Conservation (phyloP, 2,888 invertebrate genomes). For the Calameuta idolon region DNA sequence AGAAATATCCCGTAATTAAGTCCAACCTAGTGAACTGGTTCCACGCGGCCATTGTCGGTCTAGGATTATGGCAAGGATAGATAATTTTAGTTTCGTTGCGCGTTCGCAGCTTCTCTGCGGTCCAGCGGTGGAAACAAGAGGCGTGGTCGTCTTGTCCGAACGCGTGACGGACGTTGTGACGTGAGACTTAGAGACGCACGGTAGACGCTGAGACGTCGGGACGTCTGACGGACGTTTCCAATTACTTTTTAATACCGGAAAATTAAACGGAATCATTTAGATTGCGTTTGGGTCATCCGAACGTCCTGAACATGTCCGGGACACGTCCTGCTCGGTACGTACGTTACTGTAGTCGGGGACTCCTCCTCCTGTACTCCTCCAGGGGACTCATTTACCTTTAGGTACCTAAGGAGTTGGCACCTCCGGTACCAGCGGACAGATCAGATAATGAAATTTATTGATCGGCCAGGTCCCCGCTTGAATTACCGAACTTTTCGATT, state of each 20-base stretch:
- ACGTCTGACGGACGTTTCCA: slow-evolving; percentile 56
- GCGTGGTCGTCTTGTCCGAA: slow-evolving; percentile 24
- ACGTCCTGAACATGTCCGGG: background rate
- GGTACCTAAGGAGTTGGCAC: too few species aligned
- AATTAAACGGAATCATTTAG: slow-evolving; percentile 24
- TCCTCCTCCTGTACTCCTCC: too few species aligned
- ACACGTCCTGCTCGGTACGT: background rate
- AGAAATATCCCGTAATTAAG: slow-evolving; percentile 43
- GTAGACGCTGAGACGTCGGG: background rate
- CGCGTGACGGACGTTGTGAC: slow-evolving; percentile 45
- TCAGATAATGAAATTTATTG: background rate
- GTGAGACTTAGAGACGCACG: background rate
- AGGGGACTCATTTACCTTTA: too few species aligned
- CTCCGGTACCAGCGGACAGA: background rate
- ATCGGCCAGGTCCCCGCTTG: background rate
- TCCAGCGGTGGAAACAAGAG: background rate
- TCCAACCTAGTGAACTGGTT: slow-evolving; percentile 37
- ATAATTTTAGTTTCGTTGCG: slow-evolving; percentile 45
- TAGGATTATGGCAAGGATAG: slow-evolving; percentile 31
- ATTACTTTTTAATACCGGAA: slow-evolving; percentile 60
- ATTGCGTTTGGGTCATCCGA: background rate
- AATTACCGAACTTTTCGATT: background rate
- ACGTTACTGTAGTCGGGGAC: too few species aligned
- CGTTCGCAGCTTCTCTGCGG: slow-evolving; percentile 25
- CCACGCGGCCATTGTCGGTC: slow-evolving; percentile 40